Percentiles rank a stretch among this genome's conserved stretches.
These are phyloP conservation scores for Sturmia bella DNA, from an alignment of 2,888 invertebrate species.

Conservation along the genomic window DNA sequence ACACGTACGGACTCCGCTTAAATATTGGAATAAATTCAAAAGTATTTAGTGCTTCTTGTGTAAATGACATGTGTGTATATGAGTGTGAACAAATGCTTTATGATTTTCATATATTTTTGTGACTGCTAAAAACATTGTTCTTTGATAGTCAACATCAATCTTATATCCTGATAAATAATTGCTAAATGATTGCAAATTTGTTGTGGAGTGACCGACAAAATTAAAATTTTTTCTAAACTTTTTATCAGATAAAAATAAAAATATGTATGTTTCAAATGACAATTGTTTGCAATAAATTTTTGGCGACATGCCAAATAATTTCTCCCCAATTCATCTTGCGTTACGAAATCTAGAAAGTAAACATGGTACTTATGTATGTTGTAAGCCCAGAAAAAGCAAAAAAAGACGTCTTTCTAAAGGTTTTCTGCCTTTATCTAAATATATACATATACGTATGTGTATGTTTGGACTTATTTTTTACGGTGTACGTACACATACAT, in stretches of 20 bases:
- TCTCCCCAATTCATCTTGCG: not conserved
- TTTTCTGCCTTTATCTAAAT: no score
- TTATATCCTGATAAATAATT: slow-evolving; percentile 22
- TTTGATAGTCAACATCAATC: slow-evolving; percentile 49
- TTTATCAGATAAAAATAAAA: slow-evolving; percentile 46
- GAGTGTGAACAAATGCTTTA: slow-evolving; percentile 9
- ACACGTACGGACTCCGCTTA: slow-evolving; percentile 81
- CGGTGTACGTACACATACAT: no score
- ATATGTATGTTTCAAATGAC: slow-evolving; percentile 58
- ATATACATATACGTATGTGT: no score
- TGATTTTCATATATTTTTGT: slow-evolving; percentile 12
- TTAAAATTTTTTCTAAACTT: slow-evolving; percentile 17
- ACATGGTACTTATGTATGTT: no score
- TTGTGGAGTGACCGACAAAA: not conserved
- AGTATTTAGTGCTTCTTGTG: not conserved
- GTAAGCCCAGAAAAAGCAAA: no score
- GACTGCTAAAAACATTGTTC: slow-evolving; percentile 26
- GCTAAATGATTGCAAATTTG: slow-evolving; percentile 11
- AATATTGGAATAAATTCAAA: slow-evolving; percentile 30
- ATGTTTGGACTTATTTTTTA: no score
- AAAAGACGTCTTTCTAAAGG: no score
- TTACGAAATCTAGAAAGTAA: no score
- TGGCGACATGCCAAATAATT: slow-evolving; percentile 55
- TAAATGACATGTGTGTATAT: no score
- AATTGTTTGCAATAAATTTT: slow-evolving; percentile 64